Conservation (phyloP, 2,113 vertebrate species). For the Hipposideros armiger region DNA sequence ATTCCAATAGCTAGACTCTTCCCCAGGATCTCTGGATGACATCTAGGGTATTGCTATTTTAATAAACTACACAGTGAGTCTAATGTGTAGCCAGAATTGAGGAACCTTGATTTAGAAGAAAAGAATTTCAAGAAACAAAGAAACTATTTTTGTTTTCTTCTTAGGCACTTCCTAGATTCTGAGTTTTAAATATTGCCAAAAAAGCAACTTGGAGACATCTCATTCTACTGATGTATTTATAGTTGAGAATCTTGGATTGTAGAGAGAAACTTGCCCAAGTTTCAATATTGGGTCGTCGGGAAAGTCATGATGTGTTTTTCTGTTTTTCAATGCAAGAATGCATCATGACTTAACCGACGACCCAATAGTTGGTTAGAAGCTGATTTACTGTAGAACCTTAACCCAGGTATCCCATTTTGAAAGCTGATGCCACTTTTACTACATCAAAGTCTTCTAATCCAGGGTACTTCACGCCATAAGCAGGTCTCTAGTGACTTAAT, state of each 20-base stretch:
- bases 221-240: slow-evolving; percentile 1
- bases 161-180: slow-evolving; percentile 21
- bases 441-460: background rate
- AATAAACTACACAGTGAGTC: background rate
- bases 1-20: background rate
- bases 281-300: background rate
- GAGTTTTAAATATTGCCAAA: background rate
- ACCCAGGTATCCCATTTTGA: background rate
- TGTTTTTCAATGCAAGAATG: too few species aligned
- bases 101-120: background rate
- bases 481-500: background rate
- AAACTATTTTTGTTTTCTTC: slow-evolving; percentile 12
- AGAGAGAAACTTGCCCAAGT: background rate
- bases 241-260: background rate
- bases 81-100: background rate
- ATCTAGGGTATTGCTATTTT: background rate
- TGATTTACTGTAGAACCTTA: background rate
- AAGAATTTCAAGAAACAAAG: slow-evolving; percentile 24
- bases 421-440: background rate
- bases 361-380: background rate
- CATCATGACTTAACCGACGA: too few species aligned
- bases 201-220: background rate
- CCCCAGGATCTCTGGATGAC: background rate
- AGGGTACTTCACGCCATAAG: background rate
- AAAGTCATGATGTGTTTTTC: too few species aligned